Base-by-base conservation (phyloP, 2,797 vertebrate species). In the Lates japonicus region DNA sequence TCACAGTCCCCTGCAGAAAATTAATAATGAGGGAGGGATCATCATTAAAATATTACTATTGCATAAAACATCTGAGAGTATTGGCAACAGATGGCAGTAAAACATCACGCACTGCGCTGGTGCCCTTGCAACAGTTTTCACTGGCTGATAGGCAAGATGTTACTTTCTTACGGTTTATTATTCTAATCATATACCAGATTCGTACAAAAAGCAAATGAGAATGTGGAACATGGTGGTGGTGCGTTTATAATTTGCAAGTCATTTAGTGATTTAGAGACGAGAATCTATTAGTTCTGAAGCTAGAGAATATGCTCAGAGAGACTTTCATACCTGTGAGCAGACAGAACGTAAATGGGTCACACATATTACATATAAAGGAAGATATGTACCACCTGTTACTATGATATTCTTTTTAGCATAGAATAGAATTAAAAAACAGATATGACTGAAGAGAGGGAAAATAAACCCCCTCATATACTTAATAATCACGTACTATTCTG, bases 81-180 rank as follows among this genome's bases (percentile, higher is more conserved):
- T 91, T 92, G 94, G 94, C 97, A 96, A 96, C 95, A 98, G 98
- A 95, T 98, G 98, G 97, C 97, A 97, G 96, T 97, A 97, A 96
- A 97, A 95, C 92, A 93, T 95, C 95, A 88, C 48, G 82, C 39
- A 95, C 90, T 90, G 84, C 71, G 70, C 81, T 37, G 62, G 39
- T 80, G 77, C 77, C 78, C 77, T 83, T 80, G 87, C 76, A 82
- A 91, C 85, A 79, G 70, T 84, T 86, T 79, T 58, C 74, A 70
- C 78, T 33, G 80, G 66, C 84, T 88, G 82, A 84, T 65, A 57
- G 70, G 81, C 29, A 63, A 70, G 48, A 63, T 82, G 69, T 68
- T 44, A 70, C 29, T 75, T 75, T 76, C 75, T 59, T 80, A 78
- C 67, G 54, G 39, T 58, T 86, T 85, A 84, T 81, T 87, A 83